Conservation (phyloP, 1,140 invertebrate species). For the Sesamia nonagrioides region DNA sequence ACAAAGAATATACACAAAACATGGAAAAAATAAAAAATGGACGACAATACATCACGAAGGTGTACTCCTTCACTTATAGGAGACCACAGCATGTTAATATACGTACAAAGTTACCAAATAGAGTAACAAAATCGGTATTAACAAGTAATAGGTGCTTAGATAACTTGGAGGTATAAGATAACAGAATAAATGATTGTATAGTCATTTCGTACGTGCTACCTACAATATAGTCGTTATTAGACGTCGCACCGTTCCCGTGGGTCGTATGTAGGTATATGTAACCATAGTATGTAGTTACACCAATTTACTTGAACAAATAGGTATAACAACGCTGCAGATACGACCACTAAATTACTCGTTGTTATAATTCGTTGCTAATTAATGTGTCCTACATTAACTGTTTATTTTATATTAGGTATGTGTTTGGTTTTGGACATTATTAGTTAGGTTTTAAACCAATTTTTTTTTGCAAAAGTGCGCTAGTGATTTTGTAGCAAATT, state of each 20-base stretch:
- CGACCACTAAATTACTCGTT: constrained; percentile 14
- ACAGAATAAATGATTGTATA: constrained; percentile 14
- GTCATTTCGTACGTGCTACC: constrained; percentile 35
- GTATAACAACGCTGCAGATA: constrained; percentile 22
- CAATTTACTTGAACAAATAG: constrained; percentile 55
- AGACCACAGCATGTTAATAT: too few species aligned
- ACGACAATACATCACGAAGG: too few species aligned
- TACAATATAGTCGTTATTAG: constrained; percentile 33
- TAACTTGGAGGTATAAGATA: constrained; percentile 9
- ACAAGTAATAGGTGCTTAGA: background rate
- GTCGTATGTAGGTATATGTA: background rate
- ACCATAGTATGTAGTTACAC: constrained; percentile 22
- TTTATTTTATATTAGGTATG: background rate
- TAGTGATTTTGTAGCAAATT: background rate
- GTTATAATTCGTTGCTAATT: constrained; percentile 41
- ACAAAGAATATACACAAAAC: too few species aligned
- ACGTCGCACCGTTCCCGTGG: constrained; percentile 17
- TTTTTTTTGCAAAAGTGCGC: background rate
- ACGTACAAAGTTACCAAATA: too few species aligned
- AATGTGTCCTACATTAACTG: background rate
- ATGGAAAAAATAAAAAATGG: too few species aligned
- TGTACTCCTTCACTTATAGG: too few species aligned
- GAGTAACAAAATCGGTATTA: too few species aligned
- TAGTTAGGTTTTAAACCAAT: background rate
- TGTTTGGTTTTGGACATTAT: background rate